These are phyloP conservation scores for Drosophila burlai DNA, from an alignment of 1,140 invertebrate species.

Conservation along the genomic window DNA sequence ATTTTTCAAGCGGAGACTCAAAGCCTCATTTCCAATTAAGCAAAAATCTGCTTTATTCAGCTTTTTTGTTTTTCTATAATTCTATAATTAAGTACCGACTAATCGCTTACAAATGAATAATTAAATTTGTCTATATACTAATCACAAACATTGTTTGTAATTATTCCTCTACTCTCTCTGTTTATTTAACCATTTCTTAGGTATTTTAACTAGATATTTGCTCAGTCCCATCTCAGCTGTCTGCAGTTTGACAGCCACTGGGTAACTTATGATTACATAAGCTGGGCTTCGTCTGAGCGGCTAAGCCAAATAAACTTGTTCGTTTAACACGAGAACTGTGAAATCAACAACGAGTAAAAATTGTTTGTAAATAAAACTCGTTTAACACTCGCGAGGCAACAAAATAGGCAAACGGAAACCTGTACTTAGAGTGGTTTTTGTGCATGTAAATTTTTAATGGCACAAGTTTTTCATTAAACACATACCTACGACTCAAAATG, in stretches of 20 bases:
- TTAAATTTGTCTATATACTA: background rate
- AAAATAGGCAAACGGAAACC: constrained; percentile 44
- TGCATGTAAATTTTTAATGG: constrained; percentile 79
- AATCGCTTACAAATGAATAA: constrained; percentile 10
- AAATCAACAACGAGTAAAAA: constrained; percentile 64
- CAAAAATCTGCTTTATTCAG: constrained; percentile 3
- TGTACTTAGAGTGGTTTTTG: constrained; percentile 35
- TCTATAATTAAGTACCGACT: constrained; percentile 22
- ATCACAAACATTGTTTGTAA: constrained; percentile 1
- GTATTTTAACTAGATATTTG: background rate
- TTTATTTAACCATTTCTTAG: background rate
- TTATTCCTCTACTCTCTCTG: background rate
- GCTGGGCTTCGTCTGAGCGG: constrained; percentile 31
- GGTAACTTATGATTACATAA: constrained; percentile 62
- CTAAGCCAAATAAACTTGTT: constrained; percentile 70
- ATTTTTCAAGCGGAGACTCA: constrained; percentile 17
- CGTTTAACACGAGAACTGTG: constrained; percentile 77
- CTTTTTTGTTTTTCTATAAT: constrained; percentile 3
- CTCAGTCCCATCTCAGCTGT: background rate
- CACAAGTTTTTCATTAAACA: constrained; percentile 75
- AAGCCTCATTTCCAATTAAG: constrained; percentile 8
- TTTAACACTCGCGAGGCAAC: constrained; percentile 48
- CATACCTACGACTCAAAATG: constrained; percentile 22
- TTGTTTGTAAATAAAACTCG: constrained; percentile 81
- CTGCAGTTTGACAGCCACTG: constrained; percentile 12